These are phyloP conservation scores for Leptodirus hochenwartii DNA, from an alignment of 2,888 invertebrate genomes.

Conservation along the genomic window DNA sequence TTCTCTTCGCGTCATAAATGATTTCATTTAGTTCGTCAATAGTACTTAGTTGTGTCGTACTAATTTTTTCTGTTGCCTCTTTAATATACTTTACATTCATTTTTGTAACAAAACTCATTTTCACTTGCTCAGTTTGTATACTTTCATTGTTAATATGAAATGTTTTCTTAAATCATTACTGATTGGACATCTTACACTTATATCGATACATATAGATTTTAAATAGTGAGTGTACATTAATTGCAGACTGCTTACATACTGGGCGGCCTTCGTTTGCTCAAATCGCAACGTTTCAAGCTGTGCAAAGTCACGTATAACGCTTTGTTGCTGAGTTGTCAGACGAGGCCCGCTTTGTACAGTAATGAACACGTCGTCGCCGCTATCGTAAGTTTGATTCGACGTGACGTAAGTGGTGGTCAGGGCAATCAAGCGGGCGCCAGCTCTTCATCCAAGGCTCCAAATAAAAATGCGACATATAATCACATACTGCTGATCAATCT, in stretches of 20 bases:
- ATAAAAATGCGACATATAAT: constrained; percentile 59
- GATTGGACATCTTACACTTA: no score
- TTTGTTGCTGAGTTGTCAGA: constrained; percentile 63
- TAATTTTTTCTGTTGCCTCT: no score
- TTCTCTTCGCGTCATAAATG: no score
- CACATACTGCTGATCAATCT: constrained; percentile 74
- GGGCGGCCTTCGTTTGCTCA: constrained; percentile 68
- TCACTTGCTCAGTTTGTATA: no score
- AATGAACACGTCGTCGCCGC: constrained; percentile 61
- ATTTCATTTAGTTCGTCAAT: no score
- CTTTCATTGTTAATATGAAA: no score
- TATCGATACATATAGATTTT: neutral
- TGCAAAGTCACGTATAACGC: constrained; percentile 61
- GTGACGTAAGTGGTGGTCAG: constrained; percentile 43
- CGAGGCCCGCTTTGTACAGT: constrained; percentile 56
- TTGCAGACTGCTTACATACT: constrained; percentile 57
- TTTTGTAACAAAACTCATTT: no score
- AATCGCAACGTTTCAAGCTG: constrained; percentile 64
- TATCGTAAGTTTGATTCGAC: constrained; percentile 61
- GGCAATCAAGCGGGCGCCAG: constrained; percentile 20
- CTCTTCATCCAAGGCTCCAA: constrained; percentile 12
- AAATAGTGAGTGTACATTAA: no score
- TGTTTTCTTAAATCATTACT: no score
- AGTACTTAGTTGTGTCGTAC: no score
- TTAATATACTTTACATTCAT: no score